These are phyloP conservation scores for Panthera tigris DNA, from an alignment of 2,113 vertebrate species.

Conservation along the genomic window DNA sequence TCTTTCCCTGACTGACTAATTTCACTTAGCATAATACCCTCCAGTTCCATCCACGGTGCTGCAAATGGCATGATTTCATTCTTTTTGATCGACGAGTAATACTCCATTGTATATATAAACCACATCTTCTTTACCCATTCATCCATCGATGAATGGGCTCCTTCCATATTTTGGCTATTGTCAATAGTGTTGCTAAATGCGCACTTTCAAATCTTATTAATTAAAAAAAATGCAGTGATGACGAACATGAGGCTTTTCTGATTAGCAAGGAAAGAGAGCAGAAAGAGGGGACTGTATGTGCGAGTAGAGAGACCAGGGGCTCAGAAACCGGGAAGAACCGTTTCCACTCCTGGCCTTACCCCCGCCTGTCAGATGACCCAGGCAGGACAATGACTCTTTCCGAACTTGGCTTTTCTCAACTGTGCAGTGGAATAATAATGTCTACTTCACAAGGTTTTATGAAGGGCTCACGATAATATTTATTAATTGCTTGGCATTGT, in stretches of 20 bases:
- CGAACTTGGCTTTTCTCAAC: background rate
- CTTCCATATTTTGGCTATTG: no score
- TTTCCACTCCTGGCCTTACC: background rate
- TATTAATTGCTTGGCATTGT: background rate
- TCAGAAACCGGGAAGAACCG: background rate
- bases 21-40: no score
- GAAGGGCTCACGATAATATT: background rate
- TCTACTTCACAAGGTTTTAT: background rate
- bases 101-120: no score
- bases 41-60: no score
- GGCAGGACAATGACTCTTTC: background rate
- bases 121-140: no score
- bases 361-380: background rate
- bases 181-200: background rate
- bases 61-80: no score
- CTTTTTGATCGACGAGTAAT: no score
- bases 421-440: background rate
- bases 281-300: accelerated
- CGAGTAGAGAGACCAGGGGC: background rate
- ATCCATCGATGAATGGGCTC: no score
- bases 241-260: background rate
- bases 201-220: background rate
- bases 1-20: no score
- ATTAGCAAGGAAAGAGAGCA: background rate
- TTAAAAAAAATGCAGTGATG: background rate